These are phyloP conservation scores for Coremacera marginata DNA, from an alignment of 2,888 invertebrate species.

Conservation along the genomic window DNA sequence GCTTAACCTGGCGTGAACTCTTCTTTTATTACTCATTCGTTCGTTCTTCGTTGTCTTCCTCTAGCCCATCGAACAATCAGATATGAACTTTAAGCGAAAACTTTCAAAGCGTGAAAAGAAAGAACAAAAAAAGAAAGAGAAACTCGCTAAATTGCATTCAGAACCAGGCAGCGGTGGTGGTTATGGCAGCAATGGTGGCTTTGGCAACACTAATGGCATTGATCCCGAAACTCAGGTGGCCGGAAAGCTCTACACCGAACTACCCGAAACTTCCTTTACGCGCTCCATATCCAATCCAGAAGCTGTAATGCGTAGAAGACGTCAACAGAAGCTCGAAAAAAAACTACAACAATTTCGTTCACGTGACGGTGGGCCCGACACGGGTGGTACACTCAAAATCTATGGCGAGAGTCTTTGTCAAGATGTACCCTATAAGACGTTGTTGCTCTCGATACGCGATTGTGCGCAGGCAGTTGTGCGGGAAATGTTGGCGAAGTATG, in stretches of 20 bases:
- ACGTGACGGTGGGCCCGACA: conserved; percentile 95
- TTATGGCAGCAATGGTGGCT: conserved; percentile 49
- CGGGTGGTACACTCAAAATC: conserved; percentile 90
- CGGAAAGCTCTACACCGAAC: conserved; percentile 93
- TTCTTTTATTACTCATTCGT: neutral
- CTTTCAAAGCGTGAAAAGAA: conserved; percentile 86
- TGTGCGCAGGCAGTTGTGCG: conserved; percentile 92
- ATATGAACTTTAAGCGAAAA: conserved; percentile 81
- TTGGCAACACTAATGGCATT: conserved; percentile 68
- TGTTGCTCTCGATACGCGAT: conserved; percentile 93
- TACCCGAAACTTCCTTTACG: conserved; percentile 98
- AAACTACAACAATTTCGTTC: conserved; percentile 96
- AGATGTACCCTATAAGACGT: conserved; percentile 98
- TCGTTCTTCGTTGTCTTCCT: conserved; percentile 46
- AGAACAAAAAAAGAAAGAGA: conserved; percentile 95
- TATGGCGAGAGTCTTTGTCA: conserved; percentile 96
- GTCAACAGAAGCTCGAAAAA: conserved; percentile 96
- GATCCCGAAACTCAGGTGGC: conserved; percentile 83
- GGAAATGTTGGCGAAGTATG: conserved; percentile 98
- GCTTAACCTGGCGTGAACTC: conserved; percentile 9
- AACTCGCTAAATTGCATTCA: conserved; percentile 83
- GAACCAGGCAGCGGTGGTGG: conserved; percentile 61
- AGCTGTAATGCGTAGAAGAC: conserved; percentile 96
- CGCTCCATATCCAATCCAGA: conserved; percentile 99
- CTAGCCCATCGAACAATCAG: conserved; percentile 78